A percentile compares a stretch with the other conserved stretches of the same genome.
Conservation (phyloP, 2,888 invertebrate species). For the Suillia variegata region DNA sequence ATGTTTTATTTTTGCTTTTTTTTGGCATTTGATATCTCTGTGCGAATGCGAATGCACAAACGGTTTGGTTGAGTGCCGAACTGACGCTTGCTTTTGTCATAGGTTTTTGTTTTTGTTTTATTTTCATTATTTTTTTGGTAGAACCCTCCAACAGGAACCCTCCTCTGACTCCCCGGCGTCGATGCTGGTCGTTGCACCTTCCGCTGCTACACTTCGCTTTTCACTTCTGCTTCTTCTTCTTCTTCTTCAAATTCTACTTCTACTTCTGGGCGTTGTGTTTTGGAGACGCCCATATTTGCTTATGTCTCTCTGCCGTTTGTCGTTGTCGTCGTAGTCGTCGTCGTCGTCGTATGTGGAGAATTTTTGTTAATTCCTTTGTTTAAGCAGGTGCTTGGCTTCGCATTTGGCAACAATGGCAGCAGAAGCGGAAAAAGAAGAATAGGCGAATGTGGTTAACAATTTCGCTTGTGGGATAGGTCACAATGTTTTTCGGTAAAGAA, state of each 20-base stretch:
- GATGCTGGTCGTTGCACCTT: conserved; percentile 4
- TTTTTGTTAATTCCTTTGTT: background rate
- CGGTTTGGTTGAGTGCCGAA: conserved; percentile 3
- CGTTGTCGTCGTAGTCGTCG: background rate
- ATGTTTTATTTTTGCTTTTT: conserved; percentile 9
- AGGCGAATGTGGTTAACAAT: background rate
- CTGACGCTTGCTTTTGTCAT: conserved; percentile 2
- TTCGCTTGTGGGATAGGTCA: background rate
- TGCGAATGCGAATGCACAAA: conserved; percentile 18
- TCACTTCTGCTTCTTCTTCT: background rate
- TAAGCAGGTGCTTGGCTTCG: conserved; percentile 1
- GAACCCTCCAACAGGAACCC: no score
- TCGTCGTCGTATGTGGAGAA: background rate
- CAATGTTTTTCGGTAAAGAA: no score
- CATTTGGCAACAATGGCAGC: no score
- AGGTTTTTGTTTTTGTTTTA: background rate
- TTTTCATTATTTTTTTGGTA: background rate
- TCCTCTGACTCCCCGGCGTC: background rate
- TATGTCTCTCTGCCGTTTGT: background rate
- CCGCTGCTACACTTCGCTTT: background rate
- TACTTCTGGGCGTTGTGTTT: background rate
- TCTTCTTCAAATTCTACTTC: background rate
- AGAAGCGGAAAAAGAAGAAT: no score
- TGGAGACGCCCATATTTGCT: background rate
- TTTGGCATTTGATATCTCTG: conserved; percentile 33